phyloP scores from a whole-genome alignment of 1,140 invertebrate species.

The Drosophila sproati region DNA sequence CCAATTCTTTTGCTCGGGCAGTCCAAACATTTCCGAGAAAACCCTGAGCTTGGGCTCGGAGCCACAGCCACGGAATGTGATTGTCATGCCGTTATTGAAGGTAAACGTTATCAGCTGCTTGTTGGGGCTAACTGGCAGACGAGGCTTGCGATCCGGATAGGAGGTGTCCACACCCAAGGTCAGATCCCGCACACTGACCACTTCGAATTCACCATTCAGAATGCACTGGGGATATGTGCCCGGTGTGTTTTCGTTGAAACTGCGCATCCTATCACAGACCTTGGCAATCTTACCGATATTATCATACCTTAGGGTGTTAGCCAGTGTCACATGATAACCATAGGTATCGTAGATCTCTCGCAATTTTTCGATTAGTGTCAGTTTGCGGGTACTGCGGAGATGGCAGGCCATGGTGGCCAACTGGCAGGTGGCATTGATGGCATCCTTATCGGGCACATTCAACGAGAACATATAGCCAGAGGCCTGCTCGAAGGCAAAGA shows the following conservation, averaged over 20 bases:
- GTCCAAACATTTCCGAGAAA: conserved; percentile 94
- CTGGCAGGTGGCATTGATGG: conserved; percentile 93
- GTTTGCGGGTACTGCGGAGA: conserved; percentile 87
- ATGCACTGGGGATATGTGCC: conserved; percentile 89
- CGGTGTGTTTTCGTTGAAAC: conserved; percentile 86
- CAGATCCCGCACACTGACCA: conserved; percentile 93
- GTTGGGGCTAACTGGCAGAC: conserved; percentile 90
- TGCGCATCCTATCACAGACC: conserved; percentile 94
- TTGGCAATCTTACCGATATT: conserved; percentile 88
- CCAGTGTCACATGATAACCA: conserved; percentile 93
- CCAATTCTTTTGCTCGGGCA: conserved; percentile 90
- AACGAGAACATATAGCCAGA: conserved; percentile 98
- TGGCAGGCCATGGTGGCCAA: conserved; percentile 93
- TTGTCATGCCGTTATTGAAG: conserved; percentile 93
- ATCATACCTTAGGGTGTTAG: conserved; percentile 94
- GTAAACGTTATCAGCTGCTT: conserved; percentile 97
- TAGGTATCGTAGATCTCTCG: conserved; percentile 93
- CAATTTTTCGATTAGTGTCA: conserved; percentile 91
- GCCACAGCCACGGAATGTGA: conserved; percentile 96
- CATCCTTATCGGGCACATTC: conserved; percentile 97
- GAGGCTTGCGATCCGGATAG: conserved; percentile 89
- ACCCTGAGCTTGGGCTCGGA: conserved; percentile 99
- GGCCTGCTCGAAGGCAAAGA: conserved; percentile 98
- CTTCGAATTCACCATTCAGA: conserved; percentile 89
- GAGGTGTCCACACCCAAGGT: conserved; percentile 94